phyloP scores from a whole-genome alignment of 2,797 vertebrate genomes.

The Rhinogobio ventralis region DNA sequence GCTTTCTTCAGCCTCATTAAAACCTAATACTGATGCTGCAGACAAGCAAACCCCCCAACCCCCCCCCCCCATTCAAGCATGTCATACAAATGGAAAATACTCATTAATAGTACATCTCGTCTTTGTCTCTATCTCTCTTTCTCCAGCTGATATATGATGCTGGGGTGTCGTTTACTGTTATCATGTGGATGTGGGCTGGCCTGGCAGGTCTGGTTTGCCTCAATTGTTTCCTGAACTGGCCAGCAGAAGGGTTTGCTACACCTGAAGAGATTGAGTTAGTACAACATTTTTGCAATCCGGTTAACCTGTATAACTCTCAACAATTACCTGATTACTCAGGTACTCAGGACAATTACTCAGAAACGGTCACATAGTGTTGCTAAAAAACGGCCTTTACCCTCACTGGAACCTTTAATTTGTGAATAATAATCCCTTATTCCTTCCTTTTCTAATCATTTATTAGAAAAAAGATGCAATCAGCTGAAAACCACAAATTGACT shows the following conservation, averaged over 20 bases:
- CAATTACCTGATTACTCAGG: background rate
- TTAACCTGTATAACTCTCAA: background rate
- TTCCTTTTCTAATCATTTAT: slow-evolving; percentile 8
- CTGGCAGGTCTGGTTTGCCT: slow-evolving; percentile 83
- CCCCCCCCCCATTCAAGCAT: background rate
- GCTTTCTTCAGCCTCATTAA: background rate
- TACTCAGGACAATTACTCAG: too few species aligned
- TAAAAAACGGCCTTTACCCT: background rate
- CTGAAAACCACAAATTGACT: slow-evolving; percentile 73
- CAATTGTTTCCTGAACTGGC: slow-evolving; percentile 93
- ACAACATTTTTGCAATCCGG: background rate
- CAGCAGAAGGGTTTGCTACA: slow-evolving; percentile 82
- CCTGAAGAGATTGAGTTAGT: slow-evolving; percentile 86
- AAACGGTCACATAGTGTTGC: background rate
- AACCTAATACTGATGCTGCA: background rate
- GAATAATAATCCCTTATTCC: background rate
- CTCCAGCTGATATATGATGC: slow-evolving; percentile 86
- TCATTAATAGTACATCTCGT: slow-evolving; percentile 5
- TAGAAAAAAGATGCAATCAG: slow-evolving; percentile 80
- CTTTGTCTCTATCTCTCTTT: slow-evolving; percentile 12
- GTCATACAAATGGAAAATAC: background rate
- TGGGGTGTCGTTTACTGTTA: slow-evolving; percentile 80
- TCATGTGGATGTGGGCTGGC: slow-evolving; percentile 88
- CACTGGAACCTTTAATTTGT: background rate
- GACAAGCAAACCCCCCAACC: too few species aligned